Conservation (phyloP, 2,797 vertebrate genomes). For the Poecilia wingei region DNA sequence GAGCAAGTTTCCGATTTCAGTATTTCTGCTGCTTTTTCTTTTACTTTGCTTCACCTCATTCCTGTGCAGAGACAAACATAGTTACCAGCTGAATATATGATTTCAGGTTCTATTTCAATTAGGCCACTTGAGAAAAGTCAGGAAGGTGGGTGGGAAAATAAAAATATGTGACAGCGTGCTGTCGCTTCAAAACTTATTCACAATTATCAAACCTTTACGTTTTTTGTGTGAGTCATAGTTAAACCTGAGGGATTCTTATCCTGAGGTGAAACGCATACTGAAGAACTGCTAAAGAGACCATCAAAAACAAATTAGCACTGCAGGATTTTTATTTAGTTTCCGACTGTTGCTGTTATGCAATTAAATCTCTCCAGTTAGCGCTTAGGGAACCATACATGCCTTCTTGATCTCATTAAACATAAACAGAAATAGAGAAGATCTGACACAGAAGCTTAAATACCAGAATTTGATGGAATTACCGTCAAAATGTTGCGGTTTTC, state of each 20-base stretch:
- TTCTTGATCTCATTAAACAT: slow-evolving; percentile 1
- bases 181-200: slow-evolving; percentile 32
- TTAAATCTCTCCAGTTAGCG: neutral
- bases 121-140: slow-evolving; percentile 16
- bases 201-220: slow-evolving; percentile 16
- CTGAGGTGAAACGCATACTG: neutral
- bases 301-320: slow-evolving; percentile 3
- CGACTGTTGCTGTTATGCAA: neutral
- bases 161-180: slow-evolving; percentile 27
- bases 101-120: slow-evolving; percentile 10
- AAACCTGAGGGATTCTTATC: slow-evolving; percentile 9
- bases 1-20: slow-evolving; percentile 8
- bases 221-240: slow-evolving; percentile 17
- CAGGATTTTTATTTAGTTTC: slow-evolving; percentile 3
- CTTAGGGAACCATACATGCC: neutral
- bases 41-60: neutral
- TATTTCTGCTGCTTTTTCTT: slow-evolving; percentile 5
- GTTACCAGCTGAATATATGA: slow-evolving; percentile 3
- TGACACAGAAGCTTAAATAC: neutral
- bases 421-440: neutral
- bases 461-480: slow-evolving; percentile 8
- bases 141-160: slow-evolving; percentile 23
- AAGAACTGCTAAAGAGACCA: neutral
- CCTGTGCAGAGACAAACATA: neutral
- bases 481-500: neutral